Evolutionary conservation across 2,113 vertebrate genomes (phyloP).

Genomic region (Chionodraco myersi): DNA sequence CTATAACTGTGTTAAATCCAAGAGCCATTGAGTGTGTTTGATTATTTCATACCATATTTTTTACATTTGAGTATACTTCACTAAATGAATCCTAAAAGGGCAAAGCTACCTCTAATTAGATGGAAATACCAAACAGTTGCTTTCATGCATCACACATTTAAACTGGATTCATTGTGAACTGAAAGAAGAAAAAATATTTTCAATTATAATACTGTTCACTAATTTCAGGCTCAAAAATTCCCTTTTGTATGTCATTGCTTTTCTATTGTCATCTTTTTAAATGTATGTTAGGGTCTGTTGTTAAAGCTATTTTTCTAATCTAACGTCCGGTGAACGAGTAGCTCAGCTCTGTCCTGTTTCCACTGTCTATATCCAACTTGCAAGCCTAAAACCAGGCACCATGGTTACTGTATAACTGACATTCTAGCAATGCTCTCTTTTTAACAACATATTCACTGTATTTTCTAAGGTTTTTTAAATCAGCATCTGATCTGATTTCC

Average conservation of each 20-base stretch:
- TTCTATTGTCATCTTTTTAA: conserved; percentile 58
- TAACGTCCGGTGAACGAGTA: conserved; percentile 16
- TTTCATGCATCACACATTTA: conserved; percentile 14
- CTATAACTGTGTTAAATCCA: background rate
- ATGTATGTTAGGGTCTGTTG: conserved; percentile 33
- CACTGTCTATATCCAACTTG: conserved; percentile 2
- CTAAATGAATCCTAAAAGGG: conserved; percentile 25
- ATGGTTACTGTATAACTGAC: conserved; percentile 13
- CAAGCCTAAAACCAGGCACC: background rate
- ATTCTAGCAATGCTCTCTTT: conserved; percentile 33
- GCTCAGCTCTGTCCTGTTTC: conserved; percentile 40
- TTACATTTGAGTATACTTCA: conserved; percentile 14
- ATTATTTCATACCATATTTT: conserved; percentile 9
- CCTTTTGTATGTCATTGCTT: conserved; percentile 59
- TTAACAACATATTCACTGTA: conserved; percentile 6
- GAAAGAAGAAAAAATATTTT: background rate
- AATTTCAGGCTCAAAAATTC: conserved; percentile 18
- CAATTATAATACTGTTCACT: background rate
- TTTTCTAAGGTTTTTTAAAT: conserved; percentile 27
- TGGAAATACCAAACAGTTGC: background rate
- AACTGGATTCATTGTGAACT: conserved; percentile 28
- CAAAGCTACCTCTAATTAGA: conserved; percentile 63
- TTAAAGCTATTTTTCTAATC: conserved; percentile 75
- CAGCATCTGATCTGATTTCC: conserved; percentile 9
- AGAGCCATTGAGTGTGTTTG: conserved; percentile 2